A percentile compares a stretch with the other conserved stretches of the same genome.
These are phyloP conservation scores for Hetaerina americana DNA, from an alignment of 1,140 invertebrate genomes.

Conservation along the genomic window DNA sequence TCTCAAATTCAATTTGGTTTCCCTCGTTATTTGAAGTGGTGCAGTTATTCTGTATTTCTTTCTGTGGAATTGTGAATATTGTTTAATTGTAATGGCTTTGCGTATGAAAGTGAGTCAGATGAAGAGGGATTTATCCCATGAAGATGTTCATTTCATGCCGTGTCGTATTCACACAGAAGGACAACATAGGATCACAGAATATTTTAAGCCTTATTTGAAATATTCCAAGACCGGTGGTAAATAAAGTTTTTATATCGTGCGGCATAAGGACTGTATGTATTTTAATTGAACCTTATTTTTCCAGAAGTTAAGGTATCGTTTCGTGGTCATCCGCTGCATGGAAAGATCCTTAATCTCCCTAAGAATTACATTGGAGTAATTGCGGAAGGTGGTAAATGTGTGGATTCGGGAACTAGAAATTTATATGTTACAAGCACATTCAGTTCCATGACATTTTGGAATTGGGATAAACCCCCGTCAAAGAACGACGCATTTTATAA, in stretches of 20 bases:
- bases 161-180: neutral
- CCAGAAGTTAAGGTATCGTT: neutral
- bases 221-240: neutral
- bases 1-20: no score
- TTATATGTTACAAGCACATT: neutral
- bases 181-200: neutral
- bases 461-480: neutral
- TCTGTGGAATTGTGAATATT: no score
- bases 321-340: neutral
- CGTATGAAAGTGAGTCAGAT: neutral
- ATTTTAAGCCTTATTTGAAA: neutral
- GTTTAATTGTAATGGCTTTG: no score
- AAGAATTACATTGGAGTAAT: neutral
- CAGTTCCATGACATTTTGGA: neutral
- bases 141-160: neutral
- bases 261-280: no score
- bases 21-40: neutral
- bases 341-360: neutral
- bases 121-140: neutral
- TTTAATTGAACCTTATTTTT: neutral
- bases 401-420: neutral
- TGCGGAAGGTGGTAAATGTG: neutral
- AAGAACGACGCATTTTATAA: neutral
- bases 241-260: neutral
- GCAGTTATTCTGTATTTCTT: neutral